Evolutionary conservation across 53 echinoderm and acorn worm genomes (phyloP).

Genomic region (Crossaster papposus): DNA sequence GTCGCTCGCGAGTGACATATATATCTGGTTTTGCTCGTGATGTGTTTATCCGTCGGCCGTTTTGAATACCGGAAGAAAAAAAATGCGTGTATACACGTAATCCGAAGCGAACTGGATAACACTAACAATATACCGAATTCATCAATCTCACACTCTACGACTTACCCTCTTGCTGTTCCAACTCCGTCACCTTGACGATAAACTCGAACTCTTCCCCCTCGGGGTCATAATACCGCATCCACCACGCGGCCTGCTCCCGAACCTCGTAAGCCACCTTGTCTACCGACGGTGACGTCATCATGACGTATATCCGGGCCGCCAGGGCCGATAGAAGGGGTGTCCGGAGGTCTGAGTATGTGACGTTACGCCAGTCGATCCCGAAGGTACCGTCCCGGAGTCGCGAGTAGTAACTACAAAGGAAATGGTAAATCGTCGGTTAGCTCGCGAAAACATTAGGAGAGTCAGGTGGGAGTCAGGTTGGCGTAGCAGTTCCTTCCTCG

Average conservation of each 20-base stretch:
- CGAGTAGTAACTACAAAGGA: conserved; percentile 16
- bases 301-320: conserved; percentile 54
- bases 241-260: conserved; percentile 18
- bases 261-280: conserved; percentile 31
- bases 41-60: too few relatives aligned
- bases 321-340: conserved; percentile 39
- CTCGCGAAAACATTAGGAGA: too few relatives aligned
- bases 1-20: too few relatives aligned
- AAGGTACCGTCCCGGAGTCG: conserved; percentile 8
- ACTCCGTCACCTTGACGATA: conserved; percentile 5
- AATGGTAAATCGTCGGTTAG: too few relatives aligned
- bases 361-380: conserved; percentile 35
- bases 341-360: conserved; percentile 45
- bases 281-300: conserved; percentile 51
- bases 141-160: too few relatives aligned
- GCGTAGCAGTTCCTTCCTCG: too few relatives aligned
- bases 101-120: too few relatives aligned
- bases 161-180: conserved; percentile 21
- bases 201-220: conserved; percentile 12
- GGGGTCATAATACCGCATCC: conserved; percentile 15
- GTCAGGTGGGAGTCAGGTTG: too few relatives aligned
- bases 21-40: too few relatives aligned
- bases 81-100: too few relatives aligned
- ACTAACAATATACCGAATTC: too few relatives aligned
- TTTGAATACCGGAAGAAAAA: too few relatives aligned